Percentiles rank a stretch among this genome's conserved stretches.
Evolutionary conservation across 2,113 vertebrate genomes (phyloP).

Genomic region (Protobothrops mucrosquamatus): DNA sequence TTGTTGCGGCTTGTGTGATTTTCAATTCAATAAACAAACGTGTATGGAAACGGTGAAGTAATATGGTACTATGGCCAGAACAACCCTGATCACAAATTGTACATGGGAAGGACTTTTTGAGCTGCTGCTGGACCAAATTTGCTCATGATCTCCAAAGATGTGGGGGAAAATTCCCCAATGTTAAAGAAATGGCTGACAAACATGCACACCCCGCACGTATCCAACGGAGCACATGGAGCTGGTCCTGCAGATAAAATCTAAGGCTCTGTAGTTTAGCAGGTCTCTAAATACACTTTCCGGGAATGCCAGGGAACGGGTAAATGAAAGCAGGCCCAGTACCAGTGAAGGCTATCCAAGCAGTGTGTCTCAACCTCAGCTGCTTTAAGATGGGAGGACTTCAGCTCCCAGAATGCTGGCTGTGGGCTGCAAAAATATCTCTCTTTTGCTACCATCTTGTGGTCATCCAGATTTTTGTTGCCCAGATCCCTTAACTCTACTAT

Average conservation of each 20-base stretch:
- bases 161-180: not conserved
- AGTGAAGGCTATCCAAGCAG: not conserved
- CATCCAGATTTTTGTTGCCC: not conserved
- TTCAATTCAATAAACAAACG: not conserved
- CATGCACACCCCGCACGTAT: not conserved
- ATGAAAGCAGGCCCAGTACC: not conserved
- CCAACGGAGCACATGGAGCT: not conserved
- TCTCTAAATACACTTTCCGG: not conserved
- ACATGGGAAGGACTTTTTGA: not conserved
- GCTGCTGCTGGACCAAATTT: not conserved
- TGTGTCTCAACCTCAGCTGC: not conserved
- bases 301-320: not conserved
- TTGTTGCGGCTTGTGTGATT: not conserved
- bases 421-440: not conserved
- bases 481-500: not conserved
- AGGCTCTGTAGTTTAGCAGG: not conserved
- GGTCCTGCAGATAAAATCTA: not conserved
- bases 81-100: not conserved
- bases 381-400: not conserved
- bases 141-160: not conserved
- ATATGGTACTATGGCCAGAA: not conserved
- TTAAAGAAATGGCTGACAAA: not conserved
- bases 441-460: not conserved
- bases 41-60: not conserved
- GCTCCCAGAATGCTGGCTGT: not conserved